A percentile compares a stretch with the other conserved stretches of the same genome.
These are phyloP conservation scores for Caenorhabditis zanzibari DNA, from an alignment of 2,888 invertebrate genomes.

Conservation along the genomic window DNA sequence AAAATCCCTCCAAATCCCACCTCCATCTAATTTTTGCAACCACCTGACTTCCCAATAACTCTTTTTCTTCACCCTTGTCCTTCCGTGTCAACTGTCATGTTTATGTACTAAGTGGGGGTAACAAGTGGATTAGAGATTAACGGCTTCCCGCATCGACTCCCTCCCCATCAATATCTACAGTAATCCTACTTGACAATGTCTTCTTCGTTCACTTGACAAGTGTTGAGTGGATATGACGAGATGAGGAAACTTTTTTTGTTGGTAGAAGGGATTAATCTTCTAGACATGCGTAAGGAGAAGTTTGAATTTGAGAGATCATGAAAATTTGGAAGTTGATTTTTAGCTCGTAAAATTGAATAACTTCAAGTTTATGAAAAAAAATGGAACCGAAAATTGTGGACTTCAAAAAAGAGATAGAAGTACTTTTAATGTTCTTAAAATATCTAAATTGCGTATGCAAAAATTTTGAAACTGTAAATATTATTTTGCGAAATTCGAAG, in stretches of 20 bases:
- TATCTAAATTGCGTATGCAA: too few species aligned
- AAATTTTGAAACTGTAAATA: too few species aligned
- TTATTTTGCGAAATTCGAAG: too few species aligned
- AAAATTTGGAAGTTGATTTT: too few species aligned
- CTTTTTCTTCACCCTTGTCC: background rate
- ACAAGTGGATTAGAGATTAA: slow-evolving; percentile 45
- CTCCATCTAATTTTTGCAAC: background rate
- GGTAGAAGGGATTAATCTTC: slow-evolving; percentile 1
- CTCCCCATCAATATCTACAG: slow-evolving; percentile 15
- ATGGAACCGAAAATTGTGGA: too few species aligned
- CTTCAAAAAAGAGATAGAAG: too few species aligned
- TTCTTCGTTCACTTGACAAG: slow-evolving; percentile 10
- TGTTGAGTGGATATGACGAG: background rate
- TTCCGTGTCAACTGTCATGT: slow-evolving; percentile 34
- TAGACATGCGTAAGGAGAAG: background rate
- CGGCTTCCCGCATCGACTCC: slow-evolving; percentile 40
- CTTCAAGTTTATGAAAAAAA: too few species aligned
- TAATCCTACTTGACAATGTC: slow-evolving; percentile 32
- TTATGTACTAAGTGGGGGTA: slow-evolving; percentile 29
- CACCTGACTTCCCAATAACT: background rate
- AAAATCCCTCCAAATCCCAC: background rate
- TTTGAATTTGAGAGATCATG: background rate
- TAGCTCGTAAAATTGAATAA: too few species aligned
- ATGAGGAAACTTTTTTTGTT: background rate
- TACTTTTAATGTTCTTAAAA: too few species aligned